Evolutionary conservation across 1,140 invertebrate genomes (phyloP).

Genomic region (Delia radicum): DNA sequence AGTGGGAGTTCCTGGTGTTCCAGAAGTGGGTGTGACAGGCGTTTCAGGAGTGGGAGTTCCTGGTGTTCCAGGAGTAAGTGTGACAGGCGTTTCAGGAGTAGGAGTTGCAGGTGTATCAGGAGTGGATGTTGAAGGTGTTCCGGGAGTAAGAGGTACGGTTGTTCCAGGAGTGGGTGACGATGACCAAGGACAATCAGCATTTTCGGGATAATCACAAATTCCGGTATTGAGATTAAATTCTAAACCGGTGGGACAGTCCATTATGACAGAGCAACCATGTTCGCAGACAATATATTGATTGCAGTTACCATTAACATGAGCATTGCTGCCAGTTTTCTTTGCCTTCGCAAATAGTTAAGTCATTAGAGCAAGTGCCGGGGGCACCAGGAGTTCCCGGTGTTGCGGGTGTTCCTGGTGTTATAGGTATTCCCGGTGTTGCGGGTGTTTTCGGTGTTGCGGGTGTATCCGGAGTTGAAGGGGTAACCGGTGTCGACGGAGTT

Average conservation of each 20-base stretch:
- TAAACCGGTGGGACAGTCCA: conserved; percentile 23
- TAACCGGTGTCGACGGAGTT: neutral
- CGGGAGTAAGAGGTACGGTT: neutral
- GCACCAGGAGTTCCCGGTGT: neutral
- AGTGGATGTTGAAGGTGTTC: neutral
- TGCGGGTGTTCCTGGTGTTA: neutral
- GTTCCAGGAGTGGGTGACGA: conserved; percentile 18
- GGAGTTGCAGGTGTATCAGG: neutral
- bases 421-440: neutral
- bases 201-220: conserved; percentile 24
- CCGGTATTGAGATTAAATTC: conserved; percentile 4
- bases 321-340: neutral
- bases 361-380: neutral
- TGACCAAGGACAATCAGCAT: conserved; percentile 18
- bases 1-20: neutral
- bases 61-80: neutral
- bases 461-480: neutral
- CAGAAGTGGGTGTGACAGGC: no score
- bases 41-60: neutral
- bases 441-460: neutral
- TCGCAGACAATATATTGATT: conserved; percentile 23
- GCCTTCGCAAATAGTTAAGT: conserved; percentile 1
- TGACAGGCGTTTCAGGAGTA: neutral
- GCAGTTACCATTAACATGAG: conserved; percentile 7
- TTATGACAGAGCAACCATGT: neutral